A percentile compares a stretch with the other conserved stretches of the same genome.
Evolutionary conservation across 2,797 vertebrate genomes (phyloP).

Genomic region (Acrossocheilus fasciatus): DNA sequence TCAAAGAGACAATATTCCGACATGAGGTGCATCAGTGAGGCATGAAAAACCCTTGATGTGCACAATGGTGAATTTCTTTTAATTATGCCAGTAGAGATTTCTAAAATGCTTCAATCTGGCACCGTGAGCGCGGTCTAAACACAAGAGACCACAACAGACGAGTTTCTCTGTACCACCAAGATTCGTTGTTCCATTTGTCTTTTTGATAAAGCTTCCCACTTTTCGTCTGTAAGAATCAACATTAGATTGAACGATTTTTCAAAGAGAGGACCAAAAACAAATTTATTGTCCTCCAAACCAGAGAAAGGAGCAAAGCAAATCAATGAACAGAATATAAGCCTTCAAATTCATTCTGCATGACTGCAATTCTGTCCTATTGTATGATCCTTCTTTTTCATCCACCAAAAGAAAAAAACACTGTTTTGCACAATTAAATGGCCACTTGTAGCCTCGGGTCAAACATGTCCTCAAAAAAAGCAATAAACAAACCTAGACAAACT

Average conservation of each 20-base stretch:
- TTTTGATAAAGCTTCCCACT: neutral
- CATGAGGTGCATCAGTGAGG: slow-evolving; percentile 43
- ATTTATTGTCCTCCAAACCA: neutral
- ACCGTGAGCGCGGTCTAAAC: neutral
- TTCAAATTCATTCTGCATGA: neutral
- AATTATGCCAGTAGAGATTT: slow-evolving; percentile 48
- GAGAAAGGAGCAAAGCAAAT: slow-evolving; percentile 1
- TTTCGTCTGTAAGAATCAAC: neutral
- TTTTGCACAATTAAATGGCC: slow-evolving; percentile 9
- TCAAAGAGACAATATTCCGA: slow-evolving; percentile 31
- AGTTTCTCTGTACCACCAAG: slow-evolving; percentile 15
- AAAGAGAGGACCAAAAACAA: slow-evolving; percentile 5
- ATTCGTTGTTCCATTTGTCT: slow-evolving; percentile 25
- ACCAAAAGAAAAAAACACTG: slow-evolving; percentile 20
- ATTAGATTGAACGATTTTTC: neutral
- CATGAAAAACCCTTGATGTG: slow-evolving; percentile 46
- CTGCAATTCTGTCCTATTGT: neutral
- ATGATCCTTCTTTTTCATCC: neutral
- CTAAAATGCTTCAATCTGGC: slow-evolving; percentile 41
- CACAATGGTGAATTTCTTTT: slow-evolving; percentile 48
- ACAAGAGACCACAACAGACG: slow-evolving; percentile 35
- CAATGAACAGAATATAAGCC: neutral
- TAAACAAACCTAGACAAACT: slow-evolving; percentile 38
- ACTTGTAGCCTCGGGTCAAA: slow-evolving; percentile 37
- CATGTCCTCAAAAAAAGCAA: slow-evolving; percentile 23